phyloP scores from a whole-genome alignment of 2,888 invertebrate species.

The Vanessa cardui region DNA sequence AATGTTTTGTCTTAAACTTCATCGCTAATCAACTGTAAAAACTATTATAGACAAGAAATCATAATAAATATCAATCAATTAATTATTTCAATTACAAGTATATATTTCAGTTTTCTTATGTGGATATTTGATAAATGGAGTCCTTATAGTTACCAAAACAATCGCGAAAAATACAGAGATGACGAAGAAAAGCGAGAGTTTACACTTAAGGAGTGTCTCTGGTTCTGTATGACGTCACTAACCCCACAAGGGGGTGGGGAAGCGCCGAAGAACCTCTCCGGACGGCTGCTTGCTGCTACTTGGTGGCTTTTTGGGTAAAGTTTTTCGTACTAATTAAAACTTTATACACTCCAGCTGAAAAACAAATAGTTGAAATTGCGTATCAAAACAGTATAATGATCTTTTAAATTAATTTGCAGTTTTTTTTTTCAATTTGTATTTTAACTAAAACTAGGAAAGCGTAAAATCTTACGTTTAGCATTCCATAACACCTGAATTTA shows the following conservation, averaged over 20 bases:
- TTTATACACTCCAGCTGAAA: neutral
- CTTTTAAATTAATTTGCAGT: neutral
- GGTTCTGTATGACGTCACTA: constrained; percentile 99
- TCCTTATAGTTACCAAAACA: constrained; percentile 98
- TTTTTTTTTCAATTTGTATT: neutral
- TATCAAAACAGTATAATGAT: no score
- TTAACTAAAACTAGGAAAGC: no score
- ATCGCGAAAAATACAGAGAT: constrained; percentile 94
- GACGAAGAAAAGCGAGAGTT: constrained; percentile 97
- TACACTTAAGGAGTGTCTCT: constrained; percentile 96
- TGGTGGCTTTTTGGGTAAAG: constrained; percentile 98
- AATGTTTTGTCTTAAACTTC: no score
- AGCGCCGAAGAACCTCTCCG: constrained; percentile 97
- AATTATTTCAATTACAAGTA: neutral
- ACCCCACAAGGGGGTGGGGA: constrained; percentile 98
- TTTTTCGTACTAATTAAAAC: neutral
- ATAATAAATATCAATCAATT: neutral
- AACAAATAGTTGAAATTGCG: neutral
- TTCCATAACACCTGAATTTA: no score
- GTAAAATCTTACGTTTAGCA: no score
- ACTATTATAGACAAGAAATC: neutral
- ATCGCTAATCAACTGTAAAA: neutral
- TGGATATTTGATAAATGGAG: constrained; percentile 99
- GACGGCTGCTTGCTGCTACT: constrained; percentile 96
- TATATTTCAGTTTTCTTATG: constrained; percentile 89